Evolutionary conservation across 2,888 invertebrate species (phyloP).

Genomic region (Stegana nigrithorax): DNA sequence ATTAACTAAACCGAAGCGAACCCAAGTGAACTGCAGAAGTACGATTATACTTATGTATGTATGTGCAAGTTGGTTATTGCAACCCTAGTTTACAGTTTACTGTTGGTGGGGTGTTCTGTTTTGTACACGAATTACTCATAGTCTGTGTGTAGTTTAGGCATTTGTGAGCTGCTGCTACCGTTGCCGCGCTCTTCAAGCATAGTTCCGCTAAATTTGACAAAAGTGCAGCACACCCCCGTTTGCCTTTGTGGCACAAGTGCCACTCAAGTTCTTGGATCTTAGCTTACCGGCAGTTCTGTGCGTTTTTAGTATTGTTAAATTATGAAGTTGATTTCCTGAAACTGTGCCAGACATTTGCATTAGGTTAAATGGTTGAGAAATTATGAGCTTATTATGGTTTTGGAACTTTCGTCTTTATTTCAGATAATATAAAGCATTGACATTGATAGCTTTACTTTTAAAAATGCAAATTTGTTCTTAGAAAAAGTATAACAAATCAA

Average conservation of each 20-base stretch:
- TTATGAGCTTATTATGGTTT: too few relatives aligned
- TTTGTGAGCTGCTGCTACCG: neutral
- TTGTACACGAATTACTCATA: too few relatives aligned
- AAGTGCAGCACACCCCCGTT: slow-evolving; percentile 6
- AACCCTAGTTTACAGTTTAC: neutral
- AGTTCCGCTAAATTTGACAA: slow-evolving; percentile 45
- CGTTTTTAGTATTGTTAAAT: neutral
- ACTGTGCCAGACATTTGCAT: neutral
- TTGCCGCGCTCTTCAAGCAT: slow-evolving; percentile 44
- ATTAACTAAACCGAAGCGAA: slow-evolving; percentile 33
- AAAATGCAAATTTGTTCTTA: too few relatives aligned
- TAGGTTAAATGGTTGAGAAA: too few relatives aligned
- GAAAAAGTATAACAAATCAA: too few relatives aligned
- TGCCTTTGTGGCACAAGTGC: neutral
- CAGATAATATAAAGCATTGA: too few relatives aligned
- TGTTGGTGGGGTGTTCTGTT: too few relatives aligned
- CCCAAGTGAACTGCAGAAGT: neutral
- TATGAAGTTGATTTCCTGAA: neutral
- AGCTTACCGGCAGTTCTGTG: neutral
- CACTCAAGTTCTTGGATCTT: neutral
- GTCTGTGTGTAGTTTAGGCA: neutral
- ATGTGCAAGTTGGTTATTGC: too few relatives aligned
- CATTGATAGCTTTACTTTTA: too few relatives aligned
- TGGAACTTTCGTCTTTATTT: too few relatives aligned
- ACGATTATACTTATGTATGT: too few relatives aligned